Conservation (phyloP, 2,113 vertebrate genomes). For the Anguilla japonica region DNA sequence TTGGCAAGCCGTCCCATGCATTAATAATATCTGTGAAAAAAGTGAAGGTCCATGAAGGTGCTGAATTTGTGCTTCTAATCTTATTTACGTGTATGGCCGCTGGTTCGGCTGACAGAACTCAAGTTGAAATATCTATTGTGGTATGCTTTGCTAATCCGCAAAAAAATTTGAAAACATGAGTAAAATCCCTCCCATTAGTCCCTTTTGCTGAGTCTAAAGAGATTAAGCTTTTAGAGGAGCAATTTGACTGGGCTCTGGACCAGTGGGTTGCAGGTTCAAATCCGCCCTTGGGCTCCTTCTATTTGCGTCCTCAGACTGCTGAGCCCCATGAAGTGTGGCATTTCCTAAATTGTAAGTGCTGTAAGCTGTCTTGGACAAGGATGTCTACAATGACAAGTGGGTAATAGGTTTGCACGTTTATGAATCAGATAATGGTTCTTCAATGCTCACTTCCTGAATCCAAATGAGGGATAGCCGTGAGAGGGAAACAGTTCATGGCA, state of each 20-base stretch:
- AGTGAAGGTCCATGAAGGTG: neutral
- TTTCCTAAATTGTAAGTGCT: neutral
- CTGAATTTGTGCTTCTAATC: neutral
- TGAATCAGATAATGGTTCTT: neutral
- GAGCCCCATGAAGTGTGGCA: neutral
- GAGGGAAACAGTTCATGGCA: neutral
- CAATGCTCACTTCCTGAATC: neutral
- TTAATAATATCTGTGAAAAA: neutral
- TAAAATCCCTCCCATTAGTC: neutral
- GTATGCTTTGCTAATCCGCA: neutral
- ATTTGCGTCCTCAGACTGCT: neutral
- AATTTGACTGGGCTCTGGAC: neutral
- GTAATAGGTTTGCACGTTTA: neutral
- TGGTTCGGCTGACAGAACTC: neutral
- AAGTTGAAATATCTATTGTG: neutral
- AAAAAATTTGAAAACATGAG: neutral
- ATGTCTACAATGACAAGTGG: too few species aligned
- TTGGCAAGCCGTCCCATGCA: neutral
- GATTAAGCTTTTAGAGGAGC: too few species aligned
- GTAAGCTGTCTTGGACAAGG: too few species aligned
- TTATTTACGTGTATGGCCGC: neutral
- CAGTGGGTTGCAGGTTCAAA: neutral
- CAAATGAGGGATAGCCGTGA: neutral
- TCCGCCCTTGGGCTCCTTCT: neutral
- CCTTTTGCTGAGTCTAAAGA: neutral